A percentile compares a stretch with the other conserved stretches of the same genome.
phyloP scores from a whole-genome alignment of 2,888 invertebrate species.

The Lasioglossum villosulum region DNA sequence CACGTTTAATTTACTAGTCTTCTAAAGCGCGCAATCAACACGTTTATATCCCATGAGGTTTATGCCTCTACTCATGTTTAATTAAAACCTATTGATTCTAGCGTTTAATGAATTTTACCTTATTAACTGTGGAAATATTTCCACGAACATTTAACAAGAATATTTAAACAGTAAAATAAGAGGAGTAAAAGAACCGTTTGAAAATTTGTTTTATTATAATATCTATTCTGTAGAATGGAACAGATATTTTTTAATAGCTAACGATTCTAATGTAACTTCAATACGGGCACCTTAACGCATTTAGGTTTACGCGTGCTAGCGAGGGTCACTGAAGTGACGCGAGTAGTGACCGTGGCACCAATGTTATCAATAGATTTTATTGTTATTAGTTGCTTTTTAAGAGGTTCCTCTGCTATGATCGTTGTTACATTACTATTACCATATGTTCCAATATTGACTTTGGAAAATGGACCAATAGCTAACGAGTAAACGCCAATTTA shows the following conservation, averaged over 20 bases:
- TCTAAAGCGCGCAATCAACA: conserved; percentile 4
- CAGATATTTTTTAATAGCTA: neutral
- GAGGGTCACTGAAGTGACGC: conserved; percentile 8
- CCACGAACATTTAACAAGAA: neutral
- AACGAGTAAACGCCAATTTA: neutral
- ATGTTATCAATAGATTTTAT: conserved; percentile 18
- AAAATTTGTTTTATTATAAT: neutral
- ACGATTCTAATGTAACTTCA: neutral
- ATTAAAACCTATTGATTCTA: conserved; percentile 2
- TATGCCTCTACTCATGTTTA: neutral
- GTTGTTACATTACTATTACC: neutral
- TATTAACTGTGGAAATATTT: neutral
- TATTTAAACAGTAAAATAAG: neutral
- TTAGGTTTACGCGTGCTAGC: neutral
- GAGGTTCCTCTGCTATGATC: neutral
- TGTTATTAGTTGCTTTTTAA: conserved; percentile 8
- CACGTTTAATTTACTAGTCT: neutral
- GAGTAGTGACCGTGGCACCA: conserved; percentile 10
- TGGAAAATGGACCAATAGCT: neutral
- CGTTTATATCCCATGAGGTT: conserved; percentile 11
- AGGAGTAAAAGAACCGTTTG: neutral
- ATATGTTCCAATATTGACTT: neutral
- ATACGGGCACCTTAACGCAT: conserved; percentile 6
- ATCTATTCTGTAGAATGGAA: neutral
- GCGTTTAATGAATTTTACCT: conserved; percentile 2